Base-by-base conservation (phyloP, 2,888 invertebrate genomes). In the Baccha elongata region DNA sequence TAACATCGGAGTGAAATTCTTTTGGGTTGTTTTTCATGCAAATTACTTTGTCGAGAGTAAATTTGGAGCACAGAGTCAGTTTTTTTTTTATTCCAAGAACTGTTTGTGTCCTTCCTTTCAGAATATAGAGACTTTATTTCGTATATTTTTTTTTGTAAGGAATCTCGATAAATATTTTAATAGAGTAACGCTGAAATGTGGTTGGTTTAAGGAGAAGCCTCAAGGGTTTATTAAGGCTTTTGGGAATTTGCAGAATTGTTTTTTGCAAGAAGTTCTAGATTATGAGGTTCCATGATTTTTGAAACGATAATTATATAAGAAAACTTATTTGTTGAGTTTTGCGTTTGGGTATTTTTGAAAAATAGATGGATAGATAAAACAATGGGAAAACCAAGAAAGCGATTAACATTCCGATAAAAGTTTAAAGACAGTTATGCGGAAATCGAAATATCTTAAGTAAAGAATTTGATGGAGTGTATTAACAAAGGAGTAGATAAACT, bases 111-210 rank as follows among this genome's bases (percentile, higher is more conserved):
- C 10, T 48, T 4, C 19, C 5, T 13, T 1, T 8, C 11, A 8
- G n/a, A 11, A 15, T 26, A n/a, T 32, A n/a, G n/a, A n/a, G n/a
- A n/a, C 15, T 44, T 60, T 17, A 17, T 44, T 29, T 42, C 5
- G 26, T 55, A 19, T 8, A 8, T 46, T 52, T 44, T n/a, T 23
- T 15, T 29, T 48, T 53, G 10, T 10, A 50, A 19, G 50, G 60
- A 72, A 76, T 76, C 71, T 71, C 53, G 71, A 76, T 72, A 83
- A 83, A 68, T 71, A 72, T 71, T 83, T 83, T 53, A 72, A 62
- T 32, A 35, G 48, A 68, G 21, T 23, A 26, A 44, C 58, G 50
- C n/a, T 7, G 29, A 21, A 32, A 32, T 32, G 10, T 42, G 44
- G 58, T 35, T 17, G 23, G 40, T 15, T 26, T 11, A 3, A 53